phyloP scores from a whole-genome alignment of 2,113 vertebrate genomes.

The Cyprinodon tularosa region DNA sequence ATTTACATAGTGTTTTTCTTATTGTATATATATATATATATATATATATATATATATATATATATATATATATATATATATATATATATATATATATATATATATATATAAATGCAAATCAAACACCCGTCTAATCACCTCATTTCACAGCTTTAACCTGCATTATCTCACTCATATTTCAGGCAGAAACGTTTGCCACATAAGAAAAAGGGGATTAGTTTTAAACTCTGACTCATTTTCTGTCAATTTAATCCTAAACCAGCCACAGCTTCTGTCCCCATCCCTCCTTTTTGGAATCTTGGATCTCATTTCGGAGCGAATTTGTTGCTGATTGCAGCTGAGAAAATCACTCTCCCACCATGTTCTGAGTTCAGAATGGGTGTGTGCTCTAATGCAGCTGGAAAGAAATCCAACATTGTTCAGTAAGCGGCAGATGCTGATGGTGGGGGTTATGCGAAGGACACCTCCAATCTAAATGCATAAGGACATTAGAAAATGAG shows the following conservation, averaged over 20 bases:
- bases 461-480: background rate
- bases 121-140: no score
- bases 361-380: background rate
- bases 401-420: background rate
- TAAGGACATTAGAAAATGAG: background rate
- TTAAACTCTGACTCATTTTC: background rate
- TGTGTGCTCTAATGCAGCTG: slow-evolving; percentile 2
- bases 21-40: no score
- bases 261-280: slow-evolving; percentile 2
- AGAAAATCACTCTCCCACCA: slow-evolving; percentile 19
- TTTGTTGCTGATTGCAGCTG: slow-evolving; percentile 39
- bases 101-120: no score
- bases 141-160: background rate
- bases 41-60: no score
- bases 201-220: background rate
- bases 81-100: no score
- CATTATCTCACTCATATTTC: background rate
- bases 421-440: background rate
- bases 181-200: background rate
- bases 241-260: slow-evolving; percentile 12
- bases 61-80: no score
- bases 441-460: background rate
- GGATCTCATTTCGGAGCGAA: slow-evolving; percentile 36
- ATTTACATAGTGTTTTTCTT: no score
- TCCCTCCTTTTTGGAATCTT: slow-evolving; percentile 2